phyloP scores from a whole-genome alignment of 2,888 invertebrate genomes.

The Argynnis bischoffii region DNA sequence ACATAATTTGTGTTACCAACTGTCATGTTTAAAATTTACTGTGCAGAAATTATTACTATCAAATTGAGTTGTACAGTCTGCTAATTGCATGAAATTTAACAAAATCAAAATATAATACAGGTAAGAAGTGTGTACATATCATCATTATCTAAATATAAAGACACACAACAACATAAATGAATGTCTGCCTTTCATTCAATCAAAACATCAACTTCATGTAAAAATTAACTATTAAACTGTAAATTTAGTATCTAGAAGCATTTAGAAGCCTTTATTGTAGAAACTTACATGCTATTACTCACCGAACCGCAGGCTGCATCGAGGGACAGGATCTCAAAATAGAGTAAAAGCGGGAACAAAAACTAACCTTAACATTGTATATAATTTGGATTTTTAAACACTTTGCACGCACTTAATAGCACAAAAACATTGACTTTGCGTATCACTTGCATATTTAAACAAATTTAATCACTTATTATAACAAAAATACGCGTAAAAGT shows the following conservation, averaged over 20 bases:
- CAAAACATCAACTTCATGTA: conserved; percentile 34
- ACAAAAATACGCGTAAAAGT: conserved; percentile 60
- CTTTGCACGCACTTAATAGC: conserved; percentile 32
- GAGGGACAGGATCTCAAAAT: conserved; percentile 50
- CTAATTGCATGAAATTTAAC: background rate
- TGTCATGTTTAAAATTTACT: background rate
- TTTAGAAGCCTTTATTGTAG: conserved; percentile 63
- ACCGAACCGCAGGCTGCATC: conserved; percentile 69
- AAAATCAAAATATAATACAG: no score
- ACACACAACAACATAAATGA: conserved; percentile 36
- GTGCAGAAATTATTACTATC: background rate
- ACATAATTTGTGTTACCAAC: background rate
- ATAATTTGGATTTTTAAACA: conserved; percentile 46
- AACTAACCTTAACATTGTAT: conserved; percentile 73
- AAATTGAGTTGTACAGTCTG: background rate
- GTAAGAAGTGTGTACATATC: background rate
- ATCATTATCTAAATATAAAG: background rate
- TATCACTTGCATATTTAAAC: conserved; percentile 26
- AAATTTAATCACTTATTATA: conserved; percentile 39
- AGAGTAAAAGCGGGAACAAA: conserved; percentile 73
- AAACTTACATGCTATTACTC: conserved; percentile 76
- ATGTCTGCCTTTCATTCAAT: conserved; percentile 37
- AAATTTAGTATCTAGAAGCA: conserved; percentile 11
- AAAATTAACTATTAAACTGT: conserved; percentile 5
- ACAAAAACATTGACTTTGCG: conserved; percentile 2